Conservation (phyloP, 1,140 invertebrate species). For the Monochamus saltuarius region DNA sequence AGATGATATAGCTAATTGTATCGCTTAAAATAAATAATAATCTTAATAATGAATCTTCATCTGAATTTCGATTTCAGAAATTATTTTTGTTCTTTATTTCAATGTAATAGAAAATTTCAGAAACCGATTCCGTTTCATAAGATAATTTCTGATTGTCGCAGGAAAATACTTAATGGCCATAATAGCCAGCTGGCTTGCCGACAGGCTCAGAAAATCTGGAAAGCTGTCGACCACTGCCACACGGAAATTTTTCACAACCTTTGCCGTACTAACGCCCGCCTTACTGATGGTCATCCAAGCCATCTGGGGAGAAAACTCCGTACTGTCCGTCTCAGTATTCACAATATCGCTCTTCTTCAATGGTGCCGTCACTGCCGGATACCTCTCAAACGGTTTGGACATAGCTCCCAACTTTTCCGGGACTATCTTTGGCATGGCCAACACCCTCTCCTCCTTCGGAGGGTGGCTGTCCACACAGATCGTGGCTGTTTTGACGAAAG, state of each 20-base stretch:
- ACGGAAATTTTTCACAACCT: conserved; percentile 66
- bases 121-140: too few species aligned
- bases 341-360: conserved; percentile 77
- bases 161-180: conserved; percentile 81
- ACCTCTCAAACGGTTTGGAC: conserved; percentile 84
- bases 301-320: conserved; percentile 67
- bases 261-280: conserved; percentile 63
- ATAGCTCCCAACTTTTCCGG: conserved; percentile 89
- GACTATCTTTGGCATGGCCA: conserved; percentile 87
- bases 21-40: too few species aligned
- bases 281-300: conserved; percentile 71
- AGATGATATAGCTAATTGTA: too few species aligned
- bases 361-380: conserved; percentile 83
- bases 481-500: conserved; percentile 78
- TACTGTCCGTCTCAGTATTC: conserved; percentile 71
- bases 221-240: conserved; percentile 69
- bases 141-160: conserved; percentile 49
- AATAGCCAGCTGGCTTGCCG: conserved; percentile 66
- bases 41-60: too few species aligned
- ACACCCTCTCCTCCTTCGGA: conserved; percentile 85
- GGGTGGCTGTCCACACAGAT: conserved; percentile 83
- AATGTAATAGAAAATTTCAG: too few species aligned
- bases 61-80: too few species aligned
- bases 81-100: too few species aligned
- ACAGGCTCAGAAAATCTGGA: conserved; percentile 64